Conservation (phyloP, 2,113 vertebrate species). For the crab-eating macaque (Macaca fascicularis) region DNA sequence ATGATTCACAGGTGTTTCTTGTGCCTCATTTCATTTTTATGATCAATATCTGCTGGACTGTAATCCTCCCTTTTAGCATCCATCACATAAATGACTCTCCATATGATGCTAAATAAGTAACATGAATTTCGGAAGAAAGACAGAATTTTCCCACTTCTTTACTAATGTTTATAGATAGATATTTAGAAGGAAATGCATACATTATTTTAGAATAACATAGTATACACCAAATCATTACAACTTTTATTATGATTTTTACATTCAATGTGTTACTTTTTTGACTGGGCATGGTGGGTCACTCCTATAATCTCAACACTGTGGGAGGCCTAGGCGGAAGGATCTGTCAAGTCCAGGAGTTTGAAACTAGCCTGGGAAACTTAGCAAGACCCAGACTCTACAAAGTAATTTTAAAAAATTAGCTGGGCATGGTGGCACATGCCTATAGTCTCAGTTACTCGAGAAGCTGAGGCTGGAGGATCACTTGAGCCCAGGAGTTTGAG, state of each 20-base stretch:
- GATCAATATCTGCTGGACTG: background rate
- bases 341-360: too few species aligned
- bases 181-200: background rate
- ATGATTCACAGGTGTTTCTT: background rate
- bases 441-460: too few species aligned
- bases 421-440: too few species aligned
- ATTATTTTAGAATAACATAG: background rate
- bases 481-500: too few species aligned
- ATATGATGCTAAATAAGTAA: background rate
- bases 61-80: background rate
- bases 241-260: background rate
- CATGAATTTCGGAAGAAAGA: background rate
- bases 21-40: background rate
- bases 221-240: background rate
- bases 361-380: too few species aligned
- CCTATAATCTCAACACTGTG: too few species aligned
- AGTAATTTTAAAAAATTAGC: too few species aligned
- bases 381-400: too few species aligned
- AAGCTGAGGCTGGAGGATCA: too few species aligned
- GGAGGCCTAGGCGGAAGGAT: too few species aligned
- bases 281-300: accelerated
- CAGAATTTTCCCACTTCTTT: background rate
- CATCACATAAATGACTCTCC: background rate
- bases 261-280: background rate
- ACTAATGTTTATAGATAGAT: background rate